Base-by-base conservation (phyloP, 2,113 vertebrate genomes). In the Cynocephalus volans region DNA sequence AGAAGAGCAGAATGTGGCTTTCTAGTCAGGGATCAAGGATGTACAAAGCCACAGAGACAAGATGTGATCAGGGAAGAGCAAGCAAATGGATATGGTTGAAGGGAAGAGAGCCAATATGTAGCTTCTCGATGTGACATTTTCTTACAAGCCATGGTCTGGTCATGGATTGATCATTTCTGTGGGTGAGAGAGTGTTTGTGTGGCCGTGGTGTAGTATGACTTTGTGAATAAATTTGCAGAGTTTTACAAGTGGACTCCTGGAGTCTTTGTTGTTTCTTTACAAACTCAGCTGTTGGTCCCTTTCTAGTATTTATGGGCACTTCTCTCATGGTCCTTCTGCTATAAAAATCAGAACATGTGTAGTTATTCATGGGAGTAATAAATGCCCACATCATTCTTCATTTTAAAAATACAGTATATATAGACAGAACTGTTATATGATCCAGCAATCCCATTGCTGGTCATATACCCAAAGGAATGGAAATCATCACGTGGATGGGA, bases 351-450 rank as follows among this genome's bases (percentile, higher is more conserved):
- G 72, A 33, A 67, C 26, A 45, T 56, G 18, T 33, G 36, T 62
- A 88, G 18, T 69, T 93, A 87, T 76, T 92, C 52, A 80, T 28
- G 54, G 31, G 86, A 89, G 50, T 85, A 50, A 93, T 58, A 73
- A 96, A 86, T n/a, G 17, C 17, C 52, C 19, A 54, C 18, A 77
- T 82, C 73, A 70, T 52, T 88, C 70, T 90, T 95, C 36, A 58
- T 88, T 97, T 83, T 77, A 80, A 89, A 96, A 80, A 94, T 52
- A 69, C 0, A 72, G 41, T 41, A 41, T 41, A 41, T 41, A 41
- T 3, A 41, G 41, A 41, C 41, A 41, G 41, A 41, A 41, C 41
- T 41, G 41, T 41, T 41, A 41, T 4, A 41, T 41, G 41, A 41
- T 41, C 41, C 41, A 41, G 41, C 41, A 41, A 41, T 41, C 41